Evolutionary conservation across 2,797 vertebrate species (phyloP), one percentile per base, ranked within the genome.

Genomic region (Etheostoma perlongum): DNA sequence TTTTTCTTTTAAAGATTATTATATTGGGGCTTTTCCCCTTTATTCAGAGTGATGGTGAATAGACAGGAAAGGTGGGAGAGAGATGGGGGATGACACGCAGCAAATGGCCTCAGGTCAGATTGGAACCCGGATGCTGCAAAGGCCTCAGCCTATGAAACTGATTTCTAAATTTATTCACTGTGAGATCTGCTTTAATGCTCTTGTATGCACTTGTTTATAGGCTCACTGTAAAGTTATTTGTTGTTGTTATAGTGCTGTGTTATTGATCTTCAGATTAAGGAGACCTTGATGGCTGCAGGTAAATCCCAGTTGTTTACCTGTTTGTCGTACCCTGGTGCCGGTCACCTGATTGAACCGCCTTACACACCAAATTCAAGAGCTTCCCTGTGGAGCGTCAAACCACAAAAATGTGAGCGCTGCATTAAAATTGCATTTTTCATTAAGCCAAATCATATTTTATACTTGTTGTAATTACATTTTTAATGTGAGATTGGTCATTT

Each of bases 281-380:
- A 91, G 65, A 69, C 11, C 3, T 71, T 94, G 53, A 88, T 11
- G 18, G 68, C 78, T 53, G 83, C 61, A 5, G 89, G 86, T 58
- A 94, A 91, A 91, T 88, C 86, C 14, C 89, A 94, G 4, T 86
- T 95, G 25, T 85, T 94, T n/a, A 93, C 85, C 5, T 53, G 79
- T 2, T 40, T 92, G 75, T 95, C 92, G 0, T 97, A 97, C 5
- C 94, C 95, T 0, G 95, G 93, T 48, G 93, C 96, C 10, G 96
- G 95, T 59, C 97, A 97, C 91, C 89, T 94, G 78, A 96, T 97
- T 1, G 95, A 97, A 78, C 94, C 95, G 1, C 94, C 96, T 27
- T 96, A 93, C 51, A 67, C 92, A 30, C 96, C 95, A 2, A 85
- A 83, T 30, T 4, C 62, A 68, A 89, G 83, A 66, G 0, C 1